Base-by-base conservation (phyloP, 2,888 invertebrate species). In the Noctuana brunneofusca region DNA sequence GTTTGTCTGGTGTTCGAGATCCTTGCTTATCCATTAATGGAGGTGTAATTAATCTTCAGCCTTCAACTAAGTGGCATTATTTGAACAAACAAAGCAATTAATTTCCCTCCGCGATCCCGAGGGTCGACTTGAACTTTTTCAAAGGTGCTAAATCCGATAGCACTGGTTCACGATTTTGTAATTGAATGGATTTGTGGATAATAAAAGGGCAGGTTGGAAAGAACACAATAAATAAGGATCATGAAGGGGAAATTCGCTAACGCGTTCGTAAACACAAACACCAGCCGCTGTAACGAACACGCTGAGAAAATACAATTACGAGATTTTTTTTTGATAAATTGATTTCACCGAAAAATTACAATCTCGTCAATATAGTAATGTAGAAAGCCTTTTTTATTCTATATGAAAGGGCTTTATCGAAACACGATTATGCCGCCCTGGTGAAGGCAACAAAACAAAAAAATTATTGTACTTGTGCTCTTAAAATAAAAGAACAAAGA, bases 21-120 rank as follows among this genome's bases (percentile, higher is more conserved):
- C 22, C 22, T 59, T 30, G 52, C 20, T 53, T 46, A 41, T 53
- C 59, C 52, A 59, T 59, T 59, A 58, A 58, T 41, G 27, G n/a
- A 43, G 20, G 16, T 11, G 43, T 59, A 53, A 59, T 59, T 59
- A 53, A 59, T 59, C 59, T 59, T 53, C 38, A 43, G 58, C 52
- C 30, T 27, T 52, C 59, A 59, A 43, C 50, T 3, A 32, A 53
- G 43, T 46, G 43, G 59, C 59, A 53, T 59, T 32, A 59, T 43
- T 53, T 43, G 46, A 22, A 59, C 52, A 59, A 53, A 53, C 59
- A 59, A 59, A 53, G 53, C 52, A 43, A 52, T 52, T 52, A 59
- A 27, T 52, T 43, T 43, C n/a, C 12, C 57, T 9, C 18, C 11
- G 41, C 41, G 41, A 43, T 43, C 11, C 18, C 3, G 8, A 43